These are phyloP conservation scores for Caerostris extrusa DNA, from an alignment of 1,140 invertebrate species.

Conservation along the genomic window DNA sequence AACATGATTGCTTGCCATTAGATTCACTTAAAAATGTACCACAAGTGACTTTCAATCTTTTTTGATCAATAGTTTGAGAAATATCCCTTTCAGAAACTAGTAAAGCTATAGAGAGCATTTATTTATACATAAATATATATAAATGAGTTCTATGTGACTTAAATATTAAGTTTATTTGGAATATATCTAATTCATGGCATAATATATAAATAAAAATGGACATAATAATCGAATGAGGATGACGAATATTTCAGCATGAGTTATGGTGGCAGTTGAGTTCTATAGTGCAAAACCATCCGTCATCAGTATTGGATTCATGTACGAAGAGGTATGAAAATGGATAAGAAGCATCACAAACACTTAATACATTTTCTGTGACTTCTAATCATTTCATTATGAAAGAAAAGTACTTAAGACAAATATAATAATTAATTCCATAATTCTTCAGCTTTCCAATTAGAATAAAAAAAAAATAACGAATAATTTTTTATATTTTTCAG, in stretches of 20 bases:
- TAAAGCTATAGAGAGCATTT: too few species aligned
- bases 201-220: background rate
- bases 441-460: too few species aligned
- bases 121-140: background rate
- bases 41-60: background rate
- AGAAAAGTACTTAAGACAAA: too few species aligned
- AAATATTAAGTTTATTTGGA: background rate
- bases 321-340: background rate
- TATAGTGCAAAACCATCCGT: conserved; percentile 13
- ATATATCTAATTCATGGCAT: background rate
- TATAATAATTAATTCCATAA: too few species aligned
- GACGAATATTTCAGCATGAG: conserved; percentile 5
- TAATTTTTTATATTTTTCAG: too few species aligned
- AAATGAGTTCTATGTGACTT: background rate
- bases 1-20: conserved; percentile 57
- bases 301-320: background rate
- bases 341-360: background rate
- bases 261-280: background rate
- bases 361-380: background rate
- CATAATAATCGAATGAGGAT: background rate
- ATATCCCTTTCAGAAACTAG: background rate
- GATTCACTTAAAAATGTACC: conserved; percentile 21
- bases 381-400: too few species aligned
- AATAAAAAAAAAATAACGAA: too few species aligned
- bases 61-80: background rate